A percentile compares a stretch with the other conserved stretches of the same genome.
These are phyloP conservation scores for Serranus cabrilla DNA, from an alignment of 2,797 vertebrate genomes.

Conservation along the genomic window DNA sequence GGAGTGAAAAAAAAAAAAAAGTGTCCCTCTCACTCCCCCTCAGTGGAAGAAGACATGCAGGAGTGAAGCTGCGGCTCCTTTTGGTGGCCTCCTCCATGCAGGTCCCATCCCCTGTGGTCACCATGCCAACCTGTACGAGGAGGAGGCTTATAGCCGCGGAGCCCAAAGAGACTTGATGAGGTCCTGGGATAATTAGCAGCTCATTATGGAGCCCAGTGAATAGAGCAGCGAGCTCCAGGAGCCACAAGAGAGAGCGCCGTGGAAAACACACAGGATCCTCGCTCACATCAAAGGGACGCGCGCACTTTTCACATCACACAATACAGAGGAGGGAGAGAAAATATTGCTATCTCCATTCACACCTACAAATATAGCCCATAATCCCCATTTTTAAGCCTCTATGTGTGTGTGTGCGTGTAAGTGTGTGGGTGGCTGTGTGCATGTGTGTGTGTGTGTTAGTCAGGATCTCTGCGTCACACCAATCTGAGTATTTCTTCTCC, in stretches of 20 bases:
- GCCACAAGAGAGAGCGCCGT: conserved; percentile 58
- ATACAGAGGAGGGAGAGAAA: conserved; percentile 52
- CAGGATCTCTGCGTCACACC: conserved; percentile 53
- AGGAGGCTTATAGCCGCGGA: conserved; percentile 58
- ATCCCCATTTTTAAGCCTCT: conserved; percentile 65
- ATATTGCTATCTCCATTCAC: conserved; percentile 67
- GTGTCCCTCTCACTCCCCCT: conserved; percentile 31
- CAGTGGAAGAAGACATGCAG: conserved; percentile 15
- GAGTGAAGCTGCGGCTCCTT: conserved; percentile 36
- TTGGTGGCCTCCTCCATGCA: conserved; percentile 59
- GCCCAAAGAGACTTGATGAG: conserved; percentile 74
- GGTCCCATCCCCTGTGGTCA: conserved; percentile 65
- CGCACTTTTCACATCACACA: conserved; percentile 57
- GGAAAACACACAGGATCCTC: conserved; percentile 64
- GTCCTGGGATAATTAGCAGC: conserved; percentile 82
- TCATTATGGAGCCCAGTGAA: conserved; percentile 78
- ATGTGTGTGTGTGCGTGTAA: conserved; percentile 35
- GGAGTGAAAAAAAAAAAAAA: conserved; percentile 2
- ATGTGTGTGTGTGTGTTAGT: conserved; percentile 36
- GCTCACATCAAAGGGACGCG: conserved; percentile 71
- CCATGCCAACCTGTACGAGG: conserved; percentile 79
- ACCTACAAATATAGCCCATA: conserved; percentile 76
- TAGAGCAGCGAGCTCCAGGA: conserved; percentile 59
- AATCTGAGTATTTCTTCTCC: conserved; percentile 42
- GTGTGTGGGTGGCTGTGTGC: conserved; percentile 6